Percentiles rank a stretch among this genome's conserved stretches.
These are phyloP conservation scores for Latrodectus hesperus DNA, from an alignment of 2,888 invertebrate genomes.

Conservation along the genomic window DNA sequence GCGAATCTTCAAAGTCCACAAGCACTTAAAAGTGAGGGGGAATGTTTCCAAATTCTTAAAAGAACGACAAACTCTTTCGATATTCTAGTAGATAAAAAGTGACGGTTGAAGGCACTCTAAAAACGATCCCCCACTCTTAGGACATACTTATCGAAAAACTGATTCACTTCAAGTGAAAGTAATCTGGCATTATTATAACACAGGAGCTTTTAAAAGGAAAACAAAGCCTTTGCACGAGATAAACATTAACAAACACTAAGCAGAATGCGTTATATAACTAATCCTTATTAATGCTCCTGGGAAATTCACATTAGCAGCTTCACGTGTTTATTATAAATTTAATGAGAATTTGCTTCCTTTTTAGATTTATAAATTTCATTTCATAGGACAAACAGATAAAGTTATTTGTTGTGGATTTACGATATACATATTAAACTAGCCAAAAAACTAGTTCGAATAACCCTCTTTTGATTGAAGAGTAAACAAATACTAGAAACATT, in stretches of 20 bases:
- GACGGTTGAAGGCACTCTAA: conserved; percentile 1
- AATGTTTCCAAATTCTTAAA: conserved; percentile 30
- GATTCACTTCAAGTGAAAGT: conserved; percentile 33
- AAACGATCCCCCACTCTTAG: conserved; percentile 17
- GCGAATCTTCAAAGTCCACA: conserved; percentile 30
- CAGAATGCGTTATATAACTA: not conserved
- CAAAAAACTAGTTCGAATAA: too few species aligned
- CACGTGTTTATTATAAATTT: too few species aligned
- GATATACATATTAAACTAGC: too few species aligned
- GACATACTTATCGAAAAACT: conserved; percentile 29
- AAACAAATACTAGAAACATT: too few species aligned
- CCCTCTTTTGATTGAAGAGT: too few species aligned
- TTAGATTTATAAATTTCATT: too few species aligned
- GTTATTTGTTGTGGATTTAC: too few species aligned
- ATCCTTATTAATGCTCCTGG: not conserved
- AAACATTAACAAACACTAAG: conserved; percentile 43
- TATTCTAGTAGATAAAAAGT: too few species aligned
- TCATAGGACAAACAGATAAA: too few species aligned
- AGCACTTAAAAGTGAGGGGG: conserved; percentile 41
- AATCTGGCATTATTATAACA: conserved; percentile 15
- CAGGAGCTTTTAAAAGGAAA: conserved; percentile 35
- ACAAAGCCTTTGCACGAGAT: not conserved
- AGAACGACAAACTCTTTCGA: not conserved
- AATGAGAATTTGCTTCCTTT: too few species aligned
- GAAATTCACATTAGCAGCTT: not conserved